phyloP scores from a whole-genome alignment of 2,888 invertebrate species.

The Microctonus brassicae region DNA sequence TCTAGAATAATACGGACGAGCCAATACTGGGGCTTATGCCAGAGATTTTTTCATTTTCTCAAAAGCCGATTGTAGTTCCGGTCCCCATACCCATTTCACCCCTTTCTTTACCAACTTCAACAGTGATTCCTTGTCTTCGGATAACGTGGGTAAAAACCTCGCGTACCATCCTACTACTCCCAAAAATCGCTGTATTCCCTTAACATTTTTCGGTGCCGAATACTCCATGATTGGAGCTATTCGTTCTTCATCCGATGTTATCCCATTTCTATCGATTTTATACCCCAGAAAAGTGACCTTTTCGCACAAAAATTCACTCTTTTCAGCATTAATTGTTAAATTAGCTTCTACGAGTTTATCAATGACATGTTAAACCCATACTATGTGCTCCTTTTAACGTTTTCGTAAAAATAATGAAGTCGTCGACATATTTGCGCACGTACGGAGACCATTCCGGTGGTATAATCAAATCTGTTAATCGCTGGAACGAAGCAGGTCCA shows the following conservation, averaged over 20 bases:
- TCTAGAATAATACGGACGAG: slow-evolving; percentile 15
- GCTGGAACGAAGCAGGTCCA: slow-evolving; percentile 22
- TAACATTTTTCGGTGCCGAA: slow-evolving; percentile 28
- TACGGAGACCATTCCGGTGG: too few species aligned
- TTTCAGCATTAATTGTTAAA: slow-evolving; percentile 25
- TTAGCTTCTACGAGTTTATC: background rate
- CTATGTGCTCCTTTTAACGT: background rate
- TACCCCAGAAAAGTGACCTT: slow-evolving; percentile 41
- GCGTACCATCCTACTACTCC: slow-evolving; percentile 47
- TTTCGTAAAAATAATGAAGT: background rate
- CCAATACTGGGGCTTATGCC: slow-evolving; percentile 4
- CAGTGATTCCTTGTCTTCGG: background rate
- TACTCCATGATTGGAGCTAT: slow-evolving; percentile 28
- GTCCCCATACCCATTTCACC: slow-evolving; percentile 20
- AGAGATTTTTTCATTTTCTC: slow-evolving; percentile 6
- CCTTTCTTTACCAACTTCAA: slow-evolving; percentile 8
- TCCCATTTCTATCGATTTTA: background rate
- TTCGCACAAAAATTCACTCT: slow-evolving; percentile 25
- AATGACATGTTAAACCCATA: background rate
- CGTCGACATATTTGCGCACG: slow-evolving; percentile 2
- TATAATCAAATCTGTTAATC: slow-evolving; percentile 7
- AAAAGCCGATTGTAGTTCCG: slow-evolving; percentile 18
- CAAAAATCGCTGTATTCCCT: slow-evolving; percentile 47
- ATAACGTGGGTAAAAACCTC: background rate
- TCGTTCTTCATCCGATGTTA: slow-evolving; percentile 24